A percentile compares a stretch with the other conserved stretches of the same genome.
These are phyloP conservation scores for Apogon hyalosoma DNA, from an alignment of 2,797 vertebrate genomes.

Conservation along the genomic window DNA sequence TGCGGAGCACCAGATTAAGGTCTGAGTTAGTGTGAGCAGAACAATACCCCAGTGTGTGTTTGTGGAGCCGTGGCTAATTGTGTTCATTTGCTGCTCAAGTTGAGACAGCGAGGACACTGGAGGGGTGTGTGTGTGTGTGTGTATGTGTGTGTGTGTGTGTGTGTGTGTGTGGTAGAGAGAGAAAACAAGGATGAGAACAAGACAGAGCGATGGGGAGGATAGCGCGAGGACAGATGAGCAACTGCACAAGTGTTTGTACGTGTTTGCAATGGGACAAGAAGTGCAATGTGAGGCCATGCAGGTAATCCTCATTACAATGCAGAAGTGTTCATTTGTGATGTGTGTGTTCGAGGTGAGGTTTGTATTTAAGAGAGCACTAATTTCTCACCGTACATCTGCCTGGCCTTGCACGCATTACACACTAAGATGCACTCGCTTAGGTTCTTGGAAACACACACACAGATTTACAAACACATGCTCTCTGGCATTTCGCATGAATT, in stretches of 20 bases:
- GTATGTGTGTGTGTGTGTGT: conserved; percentile 47
- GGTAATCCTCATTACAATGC: conserved; percentile 81
- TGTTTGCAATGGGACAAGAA: conserved; percentile 45
- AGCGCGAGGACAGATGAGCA: conserved; percentile 65
- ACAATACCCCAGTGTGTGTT: conserved; percentile 86
- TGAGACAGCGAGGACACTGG: conserved; percentile 78
- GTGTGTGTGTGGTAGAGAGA: conserved; percentile 25
- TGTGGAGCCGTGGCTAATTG: conserved; percentile 85
- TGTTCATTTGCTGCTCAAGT: conserved; percentile 89
- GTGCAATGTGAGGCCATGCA: conserved; percentile 80
- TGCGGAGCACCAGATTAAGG: conserved; percentile 81
- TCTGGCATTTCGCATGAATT: conserved; percentile 53
- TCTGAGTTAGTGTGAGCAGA: conserved; percentile 82
- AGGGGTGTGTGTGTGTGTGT: conserved; percentile 61
- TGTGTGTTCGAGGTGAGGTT: conserved; percentile 50
- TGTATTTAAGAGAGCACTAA: conserved; percentile 73
- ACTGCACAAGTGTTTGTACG: conserved; percentile 41
- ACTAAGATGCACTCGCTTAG: conserved; percentile 78
- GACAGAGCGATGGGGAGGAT: conserved; percentile 58
- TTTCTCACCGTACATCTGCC: conserved; percentile 80
- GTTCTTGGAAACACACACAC: conserved; percentile 73
- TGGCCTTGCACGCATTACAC: conserved; percentile 79
- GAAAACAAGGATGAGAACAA: conserved; percentile 66
- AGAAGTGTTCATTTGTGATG: conserved; percentile 77
- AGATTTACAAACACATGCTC: conserved; percentile 64